A percentile compares a stretch with the other conserved stretches of the same genome.
Evolutionary conservation across 2,888 invertebrate genomes (phyloP).

Genomic region (Andricus curvator): DNA sequence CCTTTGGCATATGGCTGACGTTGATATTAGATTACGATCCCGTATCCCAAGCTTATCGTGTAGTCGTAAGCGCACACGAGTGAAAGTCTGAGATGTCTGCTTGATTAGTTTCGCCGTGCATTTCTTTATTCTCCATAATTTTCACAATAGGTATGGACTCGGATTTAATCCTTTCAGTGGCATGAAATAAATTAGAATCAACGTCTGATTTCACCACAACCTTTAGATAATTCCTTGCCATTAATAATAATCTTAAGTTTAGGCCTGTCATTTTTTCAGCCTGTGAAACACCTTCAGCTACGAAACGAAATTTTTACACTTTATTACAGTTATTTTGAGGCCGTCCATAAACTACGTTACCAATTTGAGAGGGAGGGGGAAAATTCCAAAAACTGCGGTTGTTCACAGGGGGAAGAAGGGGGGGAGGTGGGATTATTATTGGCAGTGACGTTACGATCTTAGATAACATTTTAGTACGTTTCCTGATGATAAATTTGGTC

Average conservation of each 20-base stretch:
- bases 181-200: slow-evolving; percentile 35
- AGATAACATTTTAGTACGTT: too few species aligned
- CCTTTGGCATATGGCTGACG: slow-evolving; percentile 47
- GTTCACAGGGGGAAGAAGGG: too few species aligned
- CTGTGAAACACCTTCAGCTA: background rate
- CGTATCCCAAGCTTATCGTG: slow-evolving; percentile 49
- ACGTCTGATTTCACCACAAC: slow-evolving; percentile 21
- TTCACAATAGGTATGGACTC: slow-evolving; percentile 25
- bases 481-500: too few species aligned
- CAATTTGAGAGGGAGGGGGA: too few species aligned
- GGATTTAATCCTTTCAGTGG: slow-evolving; percentile 33
- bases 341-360: too few species aligned
- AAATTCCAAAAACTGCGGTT: too few species aligned
- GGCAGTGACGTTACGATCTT: too few species aligned
- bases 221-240: slow-evolving; percentile 13
- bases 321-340: background rate
- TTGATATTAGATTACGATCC: slow-evolving; percentile 61
- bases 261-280: slow-evolving; percentile 5
- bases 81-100: slow-evolving; percentile 49
- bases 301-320: background rate
- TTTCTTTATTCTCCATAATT: slow-evolving; percentile 53
- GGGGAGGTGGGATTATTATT: too few species aligned
- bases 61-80: slow-evolving; percentile 42
- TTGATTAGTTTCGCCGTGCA: slow-evolving; percentile 48
- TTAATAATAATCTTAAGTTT: slow-evolving; percentile 29